phyloP scores from a whole-genome alignment of 2,888 invertebrate genomes.

The Caenorhabditis angaria region DNA sequence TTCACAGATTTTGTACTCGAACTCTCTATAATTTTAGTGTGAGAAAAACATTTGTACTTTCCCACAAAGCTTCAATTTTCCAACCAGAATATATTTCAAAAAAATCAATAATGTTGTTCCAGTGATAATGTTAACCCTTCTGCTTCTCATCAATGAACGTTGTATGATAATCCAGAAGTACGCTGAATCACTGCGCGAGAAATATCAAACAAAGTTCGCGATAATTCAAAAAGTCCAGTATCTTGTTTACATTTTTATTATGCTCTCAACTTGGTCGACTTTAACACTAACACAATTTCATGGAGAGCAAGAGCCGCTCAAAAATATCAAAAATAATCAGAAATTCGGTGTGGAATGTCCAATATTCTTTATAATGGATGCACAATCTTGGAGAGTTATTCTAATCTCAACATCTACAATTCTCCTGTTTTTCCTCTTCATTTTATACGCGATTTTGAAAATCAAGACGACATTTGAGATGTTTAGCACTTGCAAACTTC shows the following conservation, averaged over 20 bases:
- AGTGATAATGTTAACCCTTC: not conserved
- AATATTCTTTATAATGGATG: not conserved
- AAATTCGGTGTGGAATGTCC: not conserved
- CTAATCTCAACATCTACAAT: not conserved
- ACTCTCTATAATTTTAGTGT: no score
- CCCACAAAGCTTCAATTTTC: no score
- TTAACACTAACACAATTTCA: not conserved
- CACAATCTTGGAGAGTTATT: not conserved
- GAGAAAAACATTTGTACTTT: no score
- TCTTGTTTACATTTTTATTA: not conserved
- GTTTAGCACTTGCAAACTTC: not conserved
- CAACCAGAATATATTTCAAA: slow-evolving; percentile 23
- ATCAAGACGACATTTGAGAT: not conserved
- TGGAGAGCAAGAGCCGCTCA: not conserved
- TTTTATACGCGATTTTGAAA: not conserved
- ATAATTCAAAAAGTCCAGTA: not conserved
- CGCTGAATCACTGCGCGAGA: not conserved
- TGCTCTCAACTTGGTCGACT: not conserved
- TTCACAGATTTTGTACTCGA: no score
- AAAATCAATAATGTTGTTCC: slow-evolving; percentile 12
- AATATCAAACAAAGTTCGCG: not conserved
- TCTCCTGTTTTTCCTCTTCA: not conserved
- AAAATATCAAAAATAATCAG: not conserved
- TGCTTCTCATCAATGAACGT: not conserved
- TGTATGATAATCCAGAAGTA: not conserved